Evolutionary conservation across 2,888 invertebrate species (phyloP).

Genomic region (Alloplasta piceator): DNA sequence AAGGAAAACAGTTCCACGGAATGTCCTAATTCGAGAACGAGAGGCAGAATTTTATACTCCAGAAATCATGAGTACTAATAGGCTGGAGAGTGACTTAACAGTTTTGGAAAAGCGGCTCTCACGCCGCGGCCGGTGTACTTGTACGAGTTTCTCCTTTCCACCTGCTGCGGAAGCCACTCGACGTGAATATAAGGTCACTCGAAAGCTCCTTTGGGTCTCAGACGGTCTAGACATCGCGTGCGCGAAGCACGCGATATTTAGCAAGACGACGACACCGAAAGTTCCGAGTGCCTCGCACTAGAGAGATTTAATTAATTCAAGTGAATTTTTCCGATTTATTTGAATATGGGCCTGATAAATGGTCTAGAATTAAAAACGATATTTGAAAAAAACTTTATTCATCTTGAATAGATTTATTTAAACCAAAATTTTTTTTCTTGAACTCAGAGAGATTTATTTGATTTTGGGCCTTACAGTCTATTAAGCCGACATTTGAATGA

Average conservation of each 20-base stretch:
- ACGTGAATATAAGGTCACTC: slow-evolving; percentile 39
- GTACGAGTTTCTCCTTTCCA: slow-evolving; percentile 15
- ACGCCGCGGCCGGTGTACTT: not conserved
- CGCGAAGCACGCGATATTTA: slow-evolving; percentile 46
- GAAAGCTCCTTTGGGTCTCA: slow-evolving; percentile 39
- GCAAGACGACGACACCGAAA: slow-evolving; percentile 61
- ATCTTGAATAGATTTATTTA: too few relatives aligned
- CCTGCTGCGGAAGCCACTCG: slow-evolving; percentile 29
- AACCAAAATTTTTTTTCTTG: too few relatives aligned
- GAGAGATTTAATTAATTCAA: too few relatives aligned
- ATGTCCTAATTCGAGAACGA: slow-evolving; percentile 16
- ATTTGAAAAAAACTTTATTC: too few relatives aligned
- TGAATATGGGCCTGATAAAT: too few relatives aligned
- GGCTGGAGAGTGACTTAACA: slow-evolving; percentile 18
- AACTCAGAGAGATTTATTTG: too few relatives aligned
- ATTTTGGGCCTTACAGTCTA: too few relatives aligned
- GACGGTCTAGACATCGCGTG: slow-evolving; percentile 16
- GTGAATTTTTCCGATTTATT: too few relatives aligned
- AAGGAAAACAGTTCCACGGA: not conserved
- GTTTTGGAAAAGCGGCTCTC: slow-evolving; percentile 25
- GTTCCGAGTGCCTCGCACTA: not conserved
- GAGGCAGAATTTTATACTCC: slow-evolving; percentile 16
- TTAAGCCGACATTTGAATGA: too few relatives aligned
- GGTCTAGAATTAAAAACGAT: too few relatives aligned
- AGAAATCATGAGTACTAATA: slow-evolving; percentile 49